Conservation (phyloP, 2,797 vertebrate species). For the Sparidentex hasta region DNA sequence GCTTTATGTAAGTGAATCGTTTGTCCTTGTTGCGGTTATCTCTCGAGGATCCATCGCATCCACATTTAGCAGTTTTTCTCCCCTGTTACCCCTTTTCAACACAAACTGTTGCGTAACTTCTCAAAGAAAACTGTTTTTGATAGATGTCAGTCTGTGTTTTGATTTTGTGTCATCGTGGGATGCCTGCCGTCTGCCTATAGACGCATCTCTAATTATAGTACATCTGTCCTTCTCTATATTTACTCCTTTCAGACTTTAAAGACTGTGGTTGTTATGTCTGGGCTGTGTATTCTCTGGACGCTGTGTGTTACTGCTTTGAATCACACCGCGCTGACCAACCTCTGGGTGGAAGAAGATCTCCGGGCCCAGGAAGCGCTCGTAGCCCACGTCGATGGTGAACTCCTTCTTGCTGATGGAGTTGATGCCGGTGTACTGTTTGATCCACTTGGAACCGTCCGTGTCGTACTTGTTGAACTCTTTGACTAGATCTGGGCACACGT, state of each 20-base stretch:
- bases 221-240: background rate
- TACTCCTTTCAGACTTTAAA: background rate
- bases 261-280: rapidly evolving
- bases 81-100: no score
- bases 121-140: background rate
- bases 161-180: background rate
- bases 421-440: constrained; percentile 98
- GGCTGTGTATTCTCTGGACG: no score
- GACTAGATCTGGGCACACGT: constrained; percentile 97
- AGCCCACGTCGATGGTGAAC: constrained; percentile 97
- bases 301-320: background rate
- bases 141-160: background rate
- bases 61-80: background rate
- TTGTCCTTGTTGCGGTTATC: background rate
- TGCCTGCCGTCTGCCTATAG: background rate
- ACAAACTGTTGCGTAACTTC: background rate
- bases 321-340: constrained; percentile 75
- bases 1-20: no score
- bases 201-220: background rate
- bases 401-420: constrained; percentile 98
- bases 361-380: constrained; percentile 96
- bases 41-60: background rate
- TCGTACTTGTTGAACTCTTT: constrained; percentile 99
- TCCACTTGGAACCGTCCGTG: constrained; percentile 96
- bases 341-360: constrained; percentile 99